A percentile compares a stretch with the other conserved stretches of the same genome.
Evolutionary conservation across 2,888 invertebrate species (phyloP).

Genomic region (Synergus umbraculus): DNA sequence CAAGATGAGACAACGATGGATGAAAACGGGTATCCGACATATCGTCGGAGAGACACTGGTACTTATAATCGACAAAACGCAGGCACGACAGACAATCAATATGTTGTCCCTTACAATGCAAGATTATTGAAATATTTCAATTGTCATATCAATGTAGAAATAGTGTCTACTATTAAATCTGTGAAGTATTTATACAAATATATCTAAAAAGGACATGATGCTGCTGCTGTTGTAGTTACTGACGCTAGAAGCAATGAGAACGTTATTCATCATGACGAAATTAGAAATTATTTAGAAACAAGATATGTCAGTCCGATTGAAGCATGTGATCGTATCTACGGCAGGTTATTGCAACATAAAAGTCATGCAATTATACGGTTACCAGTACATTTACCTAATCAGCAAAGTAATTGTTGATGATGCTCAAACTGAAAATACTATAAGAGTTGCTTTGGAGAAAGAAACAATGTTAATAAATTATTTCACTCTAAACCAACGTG

Average conservation of each 20-base stretch:
- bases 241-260: slow-evolving; percentile 1
- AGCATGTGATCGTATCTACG: slow-evolving; percentile 48
- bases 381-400: too few relatives aligned
- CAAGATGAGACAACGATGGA: slow-evolving; percentile 54
- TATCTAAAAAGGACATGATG: slow-evolving; percentile 62
- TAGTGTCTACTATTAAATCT: slow-evolving; percentile 58
- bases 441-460: too few relatives aligned
- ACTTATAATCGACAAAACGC: slow-evolving; percentile 51
- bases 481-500: too few relatives aligned
- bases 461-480: too few relatives aligned
- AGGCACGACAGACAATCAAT: slow-evolving; percentile 64
- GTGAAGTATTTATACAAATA: slow-evolving; percentile 67
- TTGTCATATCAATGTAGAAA: slow-evolving; percentile 66
- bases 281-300: slow-evolving; percentile 13
- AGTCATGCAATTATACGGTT: too few relatives aligned
- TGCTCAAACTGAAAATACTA: too few relatives aligned
- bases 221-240: slow-evolving; percentile 45
- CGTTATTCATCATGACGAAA: slow-evolving; percentile 45
- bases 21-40: slow-evolving; percentile 62
- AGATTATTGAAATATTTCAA: slow-evolving; percentile 55
- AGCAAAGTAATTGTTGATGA: too few relatives aligned
- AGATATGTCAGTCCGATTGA: slow-evolving; percentile 51
- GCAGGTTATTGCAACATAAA: slow-evolving; percentile 28
- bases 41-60: slow-evolving; percentile 58
- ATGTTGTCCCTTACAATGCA: slow-evolving; percentile 65